phyloP scores from a whole-genome alignment of 1,140 invertebrate species.

The Drosophila neocordata region DNA sequence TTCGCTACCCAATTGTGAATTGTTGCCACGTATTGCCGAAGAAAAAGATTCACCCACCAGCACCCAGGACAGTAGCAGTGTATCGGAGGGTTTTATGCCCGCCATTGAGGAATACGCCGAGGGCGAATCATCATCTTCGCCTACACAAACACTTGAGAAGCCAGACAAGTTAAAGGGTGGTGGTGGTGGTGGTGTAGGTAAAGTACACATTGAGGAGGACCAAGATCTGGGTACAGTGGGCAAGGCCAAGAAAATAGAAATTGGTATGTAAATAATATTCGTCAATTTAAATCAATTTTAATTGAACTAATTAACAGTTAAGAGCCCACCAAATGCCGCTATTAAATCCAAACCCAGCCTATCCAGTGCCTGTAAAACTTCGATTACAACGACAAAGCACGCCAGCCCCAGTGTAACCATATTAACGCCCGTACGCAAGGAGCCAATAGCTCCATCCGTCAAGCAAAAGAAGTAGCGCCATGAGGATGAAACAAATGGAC shows the following conservation, averaged over 20 bases:
- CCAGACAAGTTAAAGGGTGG: slow-evolving; percentile 31
- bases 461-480: slow-evolving; percentile 72
- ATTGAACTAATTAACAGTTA: slow-evolving; percentile 15
- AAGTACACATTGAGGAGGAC: slow-evolving; percentile 24
- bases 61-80: slow-evolving; percentile 65
- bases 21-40: slow-evolving; percentile 89
- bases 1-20: slow-evolving; percentile 83
- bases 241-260: slow-evolving; percentile 49
- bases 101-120: slow-evolving; percentile 74
- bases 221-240: slow-evolving; percentile 36
- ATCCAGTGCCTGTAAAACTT: slow-evolving; percentile 53
- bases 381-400: slow-evolving; percentile 71
- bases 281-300: background rate
- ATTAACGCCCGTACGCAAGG: slow-evolving; percentile 43
- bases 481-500: slow-evolving; percentile 18
- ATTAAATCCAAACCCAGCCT: slow-evolving; percentile 27
- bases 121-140: slow-evolving; percentile 64
- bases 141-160: slow-evolving; percentile 65
- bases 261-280: slow-evolving; percentile 25
- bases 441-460: slow-evolving; percentile 31
- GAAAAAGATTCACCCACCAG: slow-evolving; percentile 93
- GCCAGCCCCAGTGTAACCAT: slow-evolving; percentile 42
- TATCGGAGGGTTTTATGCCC: slow-evolving; percentile 72
- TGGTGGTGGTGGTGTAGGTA: background rate
- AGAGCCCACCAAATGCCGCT: slow-evolving; percentile 5